Conservation (phyloP, 53 echinoderm and acorn worm species). For the Actinopyga echinites region DNA sequence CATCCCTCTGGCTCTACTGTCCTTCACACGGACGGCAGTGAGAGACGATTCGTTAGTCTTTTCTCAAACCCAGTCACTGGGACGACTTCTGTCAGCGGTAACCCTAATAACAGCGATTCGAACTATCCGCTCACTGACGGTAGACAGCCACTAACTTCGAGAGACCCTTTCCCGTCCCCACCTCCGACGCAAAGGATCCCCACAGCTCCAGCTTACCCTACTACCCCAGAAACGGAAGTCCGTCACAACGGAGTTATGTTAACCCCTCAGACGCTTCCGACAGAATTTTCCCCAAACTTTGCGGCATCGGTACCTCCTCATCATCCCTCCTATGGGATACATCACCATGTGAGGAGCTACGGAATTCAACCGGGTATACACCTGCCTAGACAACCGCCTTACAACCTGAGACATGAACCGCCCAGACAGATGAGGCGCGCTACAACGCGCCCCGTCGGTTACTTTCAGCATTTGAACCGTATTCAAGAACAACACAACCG, state of each 20-base stretch:
- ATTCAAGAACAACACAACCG: background rate
- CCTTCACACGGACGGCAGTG: conserved; percentile 3
- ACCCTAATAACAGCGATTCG: background rate
- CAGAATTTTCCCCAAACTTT: too few relatives aligned
- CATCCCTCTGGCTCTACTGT: background rate
- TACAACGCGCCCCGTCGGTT: background rate
- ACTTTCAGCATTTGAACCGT: background rate
- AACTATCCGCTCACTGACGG: background rate
- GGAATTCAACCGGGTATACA: conserved; percentile 1
- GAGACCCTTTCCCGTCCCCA: background rate
- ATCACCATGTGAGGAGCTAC: background rate
- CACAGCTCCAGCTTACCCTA: background rate
- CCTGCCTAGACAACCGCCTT: background rate
- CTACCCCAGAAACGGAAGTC: background rate
- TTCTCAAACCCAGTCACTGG: background rate
- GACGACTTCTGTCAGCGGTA: background rate
- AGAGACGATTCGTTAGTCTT: conserved; percentile 3
- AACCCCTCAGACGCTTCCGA: too few relatives aligned
- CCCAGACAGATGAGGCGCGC: background rate
- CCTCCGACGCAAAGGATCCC: background rate
- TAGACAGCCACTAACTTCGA: background rate
- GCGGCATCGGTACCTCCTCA: background rate
- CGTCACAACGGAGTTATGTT: background rate
- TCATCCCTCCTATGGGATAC: background rate
- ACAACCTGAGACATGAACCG: background rate